phyloP scores from a whole-genome alignment of 2,888 invertebrate species.

The Melipona bicolor region DNA sequence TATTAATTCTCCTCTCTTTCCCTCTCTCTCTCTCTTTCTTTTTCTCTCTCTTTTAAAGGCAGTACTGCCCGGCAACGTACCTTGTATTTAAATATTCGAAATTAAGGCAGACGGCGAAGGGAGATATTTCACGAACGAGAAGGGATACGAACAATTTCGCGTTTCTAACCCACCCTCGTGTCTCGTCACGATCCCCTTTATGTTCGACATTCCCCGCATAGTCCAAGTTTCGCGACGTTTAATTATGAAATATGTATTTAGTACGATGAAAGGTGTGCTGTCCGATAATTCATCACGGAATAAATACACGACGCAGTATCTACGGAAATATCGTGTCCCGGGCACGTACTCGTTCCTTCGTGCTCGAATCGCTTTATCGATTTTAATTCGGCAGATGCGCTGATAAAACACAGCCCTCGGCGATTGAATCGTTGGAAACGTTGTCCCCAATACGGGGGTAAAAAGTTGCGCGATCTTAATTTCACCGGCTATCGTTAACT shows the following conservation, averaged over 20 bases:
- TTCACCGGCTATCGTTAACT: background rate
- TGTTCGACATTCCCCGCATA: conserved; percentile 68
- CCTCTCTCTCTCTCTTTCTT: too few relatives aligned
- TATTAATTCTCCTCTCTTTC: conserved; percentile 45
- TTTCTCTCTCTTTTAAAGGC: conserved; percentile 6
- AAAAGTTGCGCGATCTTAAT: conserved; percentile 6
- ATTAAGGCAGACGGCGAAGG: conserved; percentile 50
- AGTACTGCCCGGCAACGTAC: conserved; percentile 31
- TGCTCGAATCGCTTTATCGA: conserved; percentile 17
- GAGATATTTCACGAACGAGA: conserved; percentile 61
- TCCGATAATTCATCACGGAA: conserved; percentile 62
- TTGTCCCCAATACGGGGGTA: background rate
- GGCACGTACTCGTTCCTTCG: conserved; percentile 14
- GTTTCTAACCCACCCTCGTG: conserved; percentile 65
- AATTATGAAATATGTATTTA: conserved; percentile 73
- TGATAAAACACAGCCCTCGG: background rate
- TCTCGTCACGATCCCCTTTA: conserved; percentile 64
- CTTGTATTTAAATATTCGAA: conserved; percentile 60
- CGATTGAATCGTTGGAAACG: background rate
- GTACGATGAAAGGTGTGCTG: conserved; percentile 62
- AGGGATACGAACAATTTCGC: conserved; percentile 70
- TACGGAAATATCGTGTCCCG: conserved; percentile 20
- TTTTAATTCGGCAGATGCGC: conserved; percentile 23
- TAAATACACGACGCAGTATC: conserved; percentile 53
- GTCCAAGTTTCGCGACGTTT: conserved; percentile 63